Evolutionary conservation across 2,797 vertebrate genomes (phyloP), one percentile per base, ranked within the genome.

Genomic region (Sebastes ruberrimus): DNA sequence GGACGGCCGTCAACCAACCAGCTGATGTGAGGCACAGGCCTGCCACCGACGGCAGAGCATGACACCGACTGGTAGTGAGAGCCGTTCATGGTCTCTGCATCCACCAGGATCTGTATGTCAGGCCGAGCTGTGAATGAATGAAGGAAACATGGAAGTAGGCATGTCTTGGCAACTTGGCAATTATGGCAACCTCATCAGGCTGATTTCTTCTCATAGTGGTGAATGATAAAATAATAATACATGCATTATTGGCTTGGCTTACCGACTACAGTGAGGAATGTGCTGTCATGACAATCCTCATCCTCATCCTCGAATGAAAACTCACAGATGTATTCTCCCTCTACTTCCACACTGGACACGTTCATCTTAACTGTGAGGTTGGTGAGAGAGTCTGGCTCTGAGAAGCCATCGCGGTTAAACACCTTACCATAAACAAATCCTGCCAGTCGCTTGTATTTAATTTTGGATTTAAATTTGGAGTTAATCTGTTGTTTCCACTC

Each of bases 281-380:
- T 10, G 0, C 0, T 90, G 6, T 10, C 35, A 20, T 13, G 4
- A 35, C 28, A 68, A 6, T 73, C 14, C 11, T 38, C 35, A 16
- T 49, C 8, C 0, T 71, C 78, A 0, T 87, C 80, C 0, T 71
- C 62, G 13, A 85, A 60, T 16, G 33, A 23, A 74, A 96, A 95
- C 66, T 83, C 78, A 59, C 96, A 96, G 9, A 4, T 57, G 80
- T 96, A 96, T 27, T 92, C 11, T 81, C 94, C 94, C 82, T 95
- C 94, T 7, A 27, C 77, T 1, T 94, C 82, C 64, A 95, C 73
- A 28, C 86, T 85, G 60, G 79, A 78, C 22, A 96, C 82, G 1
- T 0, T 85, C 86, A 94, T 81, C 76, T 42, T 86, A 27, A 95
- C 89, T 0, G 95, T 95, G 80, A 96, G 94, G 90, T 96, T 96